Percentiles rank a stretch among this genome's conserved stretches.
phyloP scores from a whole-genome alignment of 2,888 invertebrate species.

The Himalopsyche kuldschensis region DNA sequence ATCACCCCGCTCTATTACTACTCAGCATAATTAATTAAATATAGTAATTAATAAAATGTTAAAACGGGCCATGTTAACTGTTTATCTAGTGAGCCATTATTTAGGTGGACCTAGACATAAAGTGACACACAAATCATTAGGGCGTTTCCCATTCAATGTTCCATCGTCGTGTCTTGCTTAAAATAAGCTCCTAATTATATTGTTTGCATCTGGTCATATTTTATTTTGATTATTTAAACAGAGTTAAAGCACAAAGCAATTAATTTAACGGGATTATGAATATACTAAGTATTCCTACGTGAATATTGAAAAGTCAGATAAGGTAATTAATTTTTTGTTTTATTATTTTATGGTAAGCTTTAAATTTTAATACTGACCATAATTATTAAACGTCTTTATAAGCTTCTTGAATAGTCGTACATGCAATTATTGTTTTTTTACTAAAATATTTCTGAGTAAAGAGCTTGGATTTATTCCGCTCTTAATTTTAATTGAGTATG shows the following conservation, averaged over 20 bases:
- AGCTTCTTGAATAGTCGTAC: too few species aligned
- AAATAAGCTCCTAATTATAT: not conserved
- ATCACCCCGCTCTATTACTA: slow-evolving; percentile 12
- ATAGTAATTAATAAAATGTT: slow-evolving; percentile 37
- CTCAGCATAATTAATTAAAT: slow-evolving; percentile 36
- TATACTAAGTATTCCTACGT: too few species aligned
- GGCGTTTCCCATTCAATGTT: slow-evolving; percentile 29
- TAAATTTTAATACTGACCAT: too few species aligned
- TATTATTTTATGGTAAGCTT: too few species aligned
- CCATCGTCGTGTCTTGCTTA: slow-evolving; percentile 5
- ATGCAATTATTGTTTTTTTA: too few species aligned
- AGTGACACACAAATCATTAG: slow-evolving; percentile 36
- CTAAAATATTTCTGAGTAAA: too few species aligned
- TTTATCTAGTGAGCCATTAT: slow-evolving; percentile 36
- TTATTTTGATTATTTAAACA: not conserved
- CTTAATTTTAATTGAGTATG: too few species aligned
- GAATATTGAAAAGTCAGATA: too few species aligned
- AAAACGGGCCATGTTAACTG: slow-evolving; percentile 29
- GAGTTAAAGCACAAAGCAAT: not conserved
- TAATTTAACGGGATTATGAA: not conserved
- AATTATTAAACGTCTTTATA: too few species aligned
- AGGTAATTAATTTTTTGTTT: too few species aligned
- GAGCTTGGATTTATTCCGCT: too few species aligned
- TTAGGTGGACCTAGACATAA: slow-evolving; percentile 26
- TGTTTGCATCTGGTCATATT: not conserved